These are phyloP conservation scores for Silurus meridionalis DNA, from an alignment of 2,113 vertebrate genomes.

Conservation along the genomic window DNA sequence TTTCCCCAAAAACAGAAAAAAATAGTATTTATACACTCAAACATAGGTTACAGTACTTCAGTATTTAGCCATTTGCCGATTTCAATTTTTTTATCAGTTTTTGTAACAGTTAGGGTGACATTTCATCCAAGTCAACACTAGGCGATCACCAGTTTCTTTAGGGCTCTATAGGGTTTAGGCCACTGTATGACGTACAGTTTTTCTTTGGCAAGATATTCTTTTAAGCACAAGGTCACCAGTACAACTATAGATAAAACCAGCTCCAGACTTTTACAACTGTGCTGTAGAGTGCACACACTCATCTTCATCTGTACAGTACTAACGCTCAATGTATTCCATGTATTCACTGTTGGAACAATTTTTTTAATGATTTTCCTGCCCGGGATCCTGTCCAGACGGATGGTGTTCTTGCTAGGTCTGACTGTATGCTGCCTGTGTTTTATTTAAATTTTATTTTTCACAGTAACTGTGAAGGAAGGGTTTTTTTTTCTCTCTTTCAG, in stretches of 20 bases:
- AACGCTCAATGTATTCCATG: no score
- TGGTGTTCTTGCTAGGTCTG: neutral
- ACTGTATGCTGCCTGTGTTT: neutral
- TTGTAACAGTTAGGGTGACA: neutral
- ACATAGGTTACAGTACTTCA: neutral
- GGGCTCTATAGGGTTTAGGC: neutral
- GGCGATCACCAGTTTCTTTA: neutral
- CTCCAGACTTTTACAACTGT: no score
- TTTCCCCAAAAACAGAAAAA: neutral
- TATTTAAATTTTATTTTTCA: neutral
- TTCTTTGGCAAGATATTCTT: neutral
- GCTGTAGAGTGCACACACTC: no score
- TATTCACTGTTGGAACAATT: neutral
- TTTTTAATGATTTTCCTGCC: neutral
- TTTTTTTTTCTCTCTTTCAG: neutral
- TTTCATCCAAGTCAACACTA: neutral
- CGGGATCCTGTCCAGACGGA: neutral
- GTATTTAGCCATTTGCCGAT: neutral
- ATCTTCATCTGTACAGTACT: no score
- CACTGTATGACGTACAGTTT: neutral
- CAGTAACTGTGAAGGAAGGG: neutral
- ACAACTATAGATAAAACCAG: no score
- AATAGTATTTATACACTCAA: neutral
- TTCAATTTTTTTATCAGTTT: neutral
- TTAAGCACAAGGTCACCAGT: neutral